Evolutionary conservation across 2,797 vertebrate genomes (phyloP).

Genomic region (Premnoplex brunnescens): DNA sequence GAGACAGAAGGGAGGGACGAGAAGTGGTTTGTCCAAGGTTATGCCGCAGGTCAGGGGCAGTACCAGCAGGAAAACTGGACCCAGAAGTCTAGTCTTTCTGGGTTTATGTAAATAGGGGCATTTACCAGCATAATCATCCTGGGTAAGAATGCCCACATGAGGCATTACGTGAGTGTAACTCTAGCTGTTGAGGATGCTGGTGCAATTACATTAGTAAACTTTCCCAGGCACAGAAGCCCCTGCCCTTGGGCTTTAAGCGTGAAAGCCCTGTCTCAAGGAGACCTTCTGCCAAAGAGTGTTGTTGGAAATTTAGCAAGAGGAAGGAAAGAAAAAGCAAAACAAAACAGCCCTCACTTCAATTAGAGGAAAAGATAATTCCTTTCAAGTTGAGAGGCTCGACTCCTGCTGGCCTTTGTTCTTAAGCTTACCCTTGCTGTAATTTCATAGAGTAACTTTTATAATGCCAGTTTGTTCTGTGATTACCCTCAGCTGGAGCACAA

Average conservation of each 20-base stretch:
- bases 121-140: neutral
- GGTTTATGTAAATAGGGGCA: neutral
- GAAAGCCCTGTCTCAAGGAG: neutral
- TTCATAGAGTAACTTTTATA: slow-evolving; percentile 44
- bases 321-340: slow-evolving; percentile 57
- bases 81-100: neutral
- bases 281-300: neutral
- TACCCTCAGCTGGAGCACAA: slow-evolving; percentile 62
- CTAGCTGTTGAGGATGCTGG: neutral
- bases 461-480: slow-evolving; percentile 62
- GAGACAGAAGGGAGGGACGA: neutral
- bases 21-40: slow-evolving; percentile 28
- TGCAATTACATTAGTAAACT: neutral
- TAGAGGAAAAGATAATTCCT: slow-evolving; percentile 68
- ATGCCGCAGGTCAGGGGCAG: neutral
- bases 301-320: slow-evolving; percentile 24
- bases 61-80: neutral
- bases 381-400: slow-evolving; percentile 58
- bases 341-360: slow-evolving; percentile 43
- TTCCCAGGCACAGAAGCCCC: neutral
- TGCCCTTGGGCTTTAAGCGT: neutral
- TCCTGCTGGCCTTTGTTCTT: slow-evolving; percentile 64
- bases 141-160: neutral
- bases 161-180: neutral
- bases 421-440: slow-evolving; percentile 37